Evolutionary conservation across 1,140 invertebrate species (phyloP).

Genomic region (Euwallacea similis): DNA sequence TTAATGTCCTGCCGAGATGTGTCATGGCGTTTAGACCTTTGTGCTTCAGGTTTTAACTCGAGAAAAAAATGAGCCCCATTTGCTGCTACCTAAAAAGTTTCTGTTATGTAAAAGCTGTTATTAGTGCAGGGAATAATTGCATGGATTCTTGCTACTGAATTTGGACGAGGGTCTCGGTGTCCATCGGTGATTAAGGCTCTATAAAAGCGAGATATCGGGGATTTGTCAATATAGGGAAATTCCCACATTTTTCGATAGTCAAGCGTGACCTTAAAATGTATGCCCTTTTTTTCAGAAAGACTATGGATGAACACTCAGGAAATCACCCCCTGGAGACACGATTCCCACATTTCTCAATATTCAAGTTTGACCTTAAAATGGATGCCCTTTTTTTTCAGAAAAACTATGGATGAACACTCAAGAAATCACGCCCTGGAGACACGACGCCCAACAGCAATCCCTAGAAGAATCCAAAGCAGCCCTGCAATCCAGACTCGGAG

Average conservation of each 20-base stretch:
- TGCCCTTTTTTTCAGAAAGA: constrained; percentile 51
- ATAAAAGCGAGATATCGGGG: no score
- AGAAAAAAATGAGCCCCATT: neutral
- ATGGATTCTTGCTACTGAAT: constrained; percentile 18
- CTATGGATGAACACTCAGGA: constrained; percentile 54
- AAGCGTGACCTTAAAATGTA: no score
- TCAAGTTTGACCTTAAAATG: no score
- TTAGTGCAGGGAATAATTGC: constrained; percentile 20
- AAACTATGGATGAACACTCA: constrained; percentile 55
- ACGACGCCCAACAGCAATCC: constrained; percentile 49
- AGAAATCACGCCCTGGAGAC: constrained; percentile 52
- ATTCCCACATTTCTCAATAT: no score
- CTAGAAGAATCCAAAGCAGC: constrained; percentile 53
- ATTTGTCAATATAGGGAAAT: no score
- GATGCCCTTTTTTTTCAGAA: constrained; percentile 48
- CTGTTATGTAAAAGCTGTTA: constrained; percentile 15
- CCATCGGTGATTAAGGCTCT: no score
- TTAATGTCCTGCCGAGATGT: constrained; percentile 24
- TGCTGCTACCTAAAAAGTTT: constrained; percentile 8
- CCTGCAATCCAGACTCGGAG: constrained; percentile 51
- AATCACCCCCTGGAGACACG: constrained; percentile 51
- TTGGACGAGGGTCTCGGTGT: neutral
- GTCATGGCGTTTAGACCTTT: constrained; percentile 27
- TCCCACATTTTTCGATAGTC: no score
- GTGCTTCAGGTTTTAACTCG: constrained; percentile 9